Base-by-base conservation (phyloP, 2,113 vertebrate species). In the Seriola dumerili region DNA sequence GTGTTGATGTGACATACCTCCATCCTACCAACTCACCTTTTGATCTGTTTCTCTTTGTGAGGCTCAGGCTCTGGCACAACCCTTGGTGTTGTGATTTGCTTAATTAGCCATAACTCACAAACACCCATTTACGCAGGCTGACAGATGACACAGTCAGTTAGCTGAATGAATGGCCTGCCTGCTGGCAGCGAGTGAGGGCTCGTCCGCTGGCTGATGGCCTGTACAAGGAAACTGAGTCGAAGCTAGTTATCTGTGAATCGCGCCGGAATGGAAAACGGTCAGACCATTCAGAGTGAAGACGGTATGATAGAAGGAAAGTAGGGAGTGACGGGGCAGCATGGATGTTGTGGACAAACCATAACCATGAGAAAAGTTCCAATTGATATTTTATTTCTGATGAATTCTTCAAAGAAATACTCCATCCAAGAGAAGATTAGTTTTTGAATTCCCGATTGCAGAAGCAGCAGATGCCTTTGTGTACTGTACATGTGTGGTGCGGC, bases 81-180 rank as follows among this genome's bases (percentile, higher is more conserved):
- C 79, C 77, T 80, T 64, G 54, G 46, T 88, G 86, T 89, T 89
- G 85, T 84, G 93, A 93, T 92, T 91, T 81, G 91, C 85, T 90
- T 90, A 92, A 94, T 92, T 91, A 90, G 69, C 90, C 84, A 81
- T 86, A 91, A 89, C 86, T 92, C 78, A 89, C 87, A 91, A 89
- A 91, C 89, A 88, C 13, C 80, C 82, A 83, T 92, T 93, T 78
- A 90, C 78, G 79, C 78, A 66, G 84, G 80, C 87, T 88, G 91
- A 93, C 93, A 85, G 92, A 93, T 89, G 91, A 92, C 90, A 90
- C 87, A 77, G 84, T 86, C 91, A 85, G 88, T 90, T 87, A 85
- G 84, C 88, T 72, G 72, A 89, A 88, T 87, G 87, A 89, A 90
- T 72, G 68, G 85, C 65, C 78, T 62, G 79, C 65, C 88, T 75